Evolutionary conservation across 2,113 vertebrate species (phyloP), one percentile per base, ranked within the genome.

Genomic region (Pimephales promelas): DNA sequence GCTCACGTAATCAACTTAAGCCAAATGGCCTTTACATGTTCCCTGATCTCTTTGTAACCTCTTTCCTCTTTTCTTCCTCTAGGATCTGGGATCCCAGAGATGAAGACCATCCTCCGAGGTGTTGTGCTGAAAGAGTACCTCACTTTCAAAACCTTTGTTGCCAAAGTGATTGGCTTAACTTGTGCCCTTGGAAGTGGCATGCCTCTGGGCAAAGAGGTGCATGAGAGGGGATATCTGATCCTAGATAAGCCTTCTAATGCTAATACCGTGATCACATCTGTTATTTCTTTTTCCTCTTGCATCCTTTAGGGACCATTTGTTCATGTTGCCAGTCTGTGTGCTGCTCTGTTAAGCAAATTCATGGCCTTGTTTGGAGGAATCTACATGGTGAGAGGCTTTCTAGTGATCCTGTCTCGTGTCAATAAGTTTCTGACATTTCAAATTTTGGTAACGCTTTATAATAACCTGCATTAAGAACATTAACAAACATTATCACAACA

Each of bases 11-110:
- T 73, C 70, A 81, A 68, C 57, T 88, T 86, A 86, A 40, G 82
- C 62, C 75, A 66, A 83, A 59, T 85, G 78, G 54, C 36, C 54
- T 86, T 83, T 86, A 26, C 86, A 54, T 86, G 85, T 87, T 85
- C 80, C 78, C 89, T 90, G 76, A 62, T 77, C 76, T 77, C 24
- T 88, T 88, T 85, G 83, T 84, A 88, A 88, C 83, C 78, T 70
- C 82, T 52, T 86, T 81, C 82, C 83, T 84, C 80, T 45, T 16
- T 11, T 83, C 18, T 45, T 71, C 56, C 31, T 34, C 88, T 77
- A 98, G 98, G 97, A 79, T 99, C 98, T 0, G 98, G 98, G 79
- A 99, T 99, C 91, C 98, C 98, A 0, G 98, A 99, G 92, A 99
- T 99, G 98, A 99, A 99, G 93, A 99, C 98, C 9, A 99, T 99